Evolutionary conservation across 2,888 invertebrate species (phyloP).

Genomic region (Iselma pallidipennis): DNA sequence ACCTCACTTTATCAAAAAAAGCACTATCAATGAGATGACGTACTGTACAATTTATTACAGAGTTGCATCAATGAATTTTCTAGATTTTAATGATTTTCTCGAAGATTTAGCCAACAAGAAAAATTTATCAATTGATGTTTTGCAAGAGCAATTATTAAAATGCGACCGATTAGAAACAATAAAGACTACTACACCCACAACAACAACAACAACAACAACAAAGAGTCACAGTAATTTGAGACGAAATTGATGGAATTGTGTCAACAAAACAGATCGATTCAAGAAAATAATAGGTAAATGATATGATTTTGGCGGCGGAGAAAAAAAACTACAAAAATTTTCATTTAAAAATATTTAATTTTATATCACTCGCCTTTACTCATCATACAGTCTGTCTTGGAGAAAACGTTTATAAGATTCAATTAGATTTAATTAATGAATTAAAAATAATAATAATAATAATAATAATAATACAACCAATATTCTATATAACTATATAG

Average conservation of each 20-base stretch:
- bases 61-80: no score
- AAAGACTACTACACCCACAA: slow-evolving; percentile 16
- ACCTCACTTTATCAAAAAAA: no score
- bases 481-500: not conserved
- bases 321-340: not conserved
- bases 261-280: no score
- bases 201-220: slow-evolving; percentile 12
- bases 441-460: slow-evolving; percentile 21
- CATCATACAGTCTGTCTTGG: slow-evolving; percentile 24
- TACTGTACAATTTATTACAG: no score
- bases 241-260: no score
- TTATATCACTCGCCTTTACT: slow-evolving; percentile 27
- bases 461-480: slow-evolving; percentile 7
- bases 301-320: no score
- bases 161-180: slow-evolving; percentile 24
- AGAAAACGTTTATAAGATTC: slow-evolving; percentile 10
- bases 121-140: slow-evolving; percentile 10
- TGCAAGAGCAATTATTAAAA: slow-evolving; percentile 16
- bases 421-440: slow-evolving; percentile 14
- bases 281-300: not conserved
- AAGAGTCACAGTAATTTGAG: no score
- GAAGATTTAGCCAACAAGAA: slow-evolving; percentile 22
- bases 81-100: no score
- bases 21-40: no score
- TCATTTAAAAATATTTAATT: slow-evolving; percentile 27